Percentiles rank a stretch among this genome's conserved stretches.
Evolutionary conservation across 2,888 invertebrate species (phyloP).

Genomic region (Pandemis cinnamomeana): DNA sequence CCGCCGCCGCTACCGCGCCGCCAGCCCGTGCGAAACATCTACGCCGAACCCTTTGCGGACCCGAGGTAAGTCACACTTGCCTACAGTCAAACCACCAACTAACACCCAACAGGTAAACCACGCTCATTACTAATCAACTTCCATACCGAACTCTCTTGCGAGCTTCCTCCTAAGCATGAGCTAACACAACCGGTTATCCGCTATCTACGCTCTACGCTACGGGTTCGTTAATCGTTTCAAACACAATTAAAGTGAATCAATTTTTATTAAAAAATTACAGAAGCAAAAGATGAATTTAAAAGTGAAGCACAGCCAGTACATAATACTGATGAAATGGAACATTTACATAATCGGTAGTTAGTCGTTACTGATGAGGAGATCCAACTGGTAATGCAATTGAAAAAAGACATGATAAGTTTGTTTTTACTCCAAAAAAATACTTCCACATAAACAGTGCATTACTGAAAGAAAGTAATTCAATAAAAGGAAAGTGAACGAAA

Average conservation of each 20-base stretch:
- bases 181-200: slow-evolving; percentile 41
- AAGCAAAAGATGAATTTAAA: neutral
- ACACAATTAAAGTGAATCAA: neutral
- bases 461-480: slow-evolving; percentile 5
- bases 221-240: neutral
- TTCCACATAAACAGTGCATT: neutral
- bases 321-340: neutral
- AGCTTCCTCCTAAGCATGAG: slow-evolving; percentile 30
- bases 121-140: slow-evolving; percentile 28
- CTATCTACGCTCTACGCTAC: slow-evolving; percentile 5
- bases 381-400: slow-evolving; percentile 9
- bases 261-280: neutral
- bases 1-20: slow-evolving; percentile 86
- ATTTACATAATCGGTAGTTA: neutral
- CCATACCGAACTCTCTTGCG: neutral
- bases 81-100: slow-evolving; percentile 36
- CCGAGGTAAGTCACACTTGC: slow-evolving; percentile 74
- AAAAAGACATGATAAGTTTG: neutral
- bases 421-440: neutral
- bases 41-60: slow-evolving; percentile 87
- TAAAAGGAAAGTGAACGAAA: slow-evolving; percentile 48
- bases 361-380: slow-evolving; percentile 4
- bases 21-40: slow-evolving; percentile 86
- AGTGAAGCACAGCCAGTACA: neutral
- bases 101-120: slow-evolving; percentile 41